Base-by-base conservation (phyloP, 2,888 invertebrate genomes). In the Ellobium chinense region DNA sequence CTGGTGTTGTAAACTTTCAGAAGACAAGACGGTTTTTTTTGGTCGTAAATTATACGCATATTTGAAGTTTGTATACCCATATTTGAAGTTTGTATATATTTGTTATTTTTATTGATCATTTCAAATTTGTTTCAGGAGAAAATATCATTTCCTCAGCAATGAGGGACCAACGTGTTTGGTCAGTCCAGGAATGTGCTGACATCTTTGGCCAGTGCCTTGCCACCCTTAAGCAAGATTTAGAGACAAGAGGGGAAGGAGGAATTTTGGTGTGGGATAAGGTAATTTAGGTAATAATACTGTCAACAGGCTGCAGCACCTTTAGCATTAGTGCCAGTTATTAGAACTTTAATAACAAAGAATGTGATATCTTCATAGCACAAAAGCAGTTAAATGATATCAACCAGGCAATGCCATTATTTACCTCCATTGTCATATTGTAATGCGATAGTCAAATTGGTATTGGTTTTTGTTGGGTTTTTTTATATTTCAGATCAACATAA, bases 181-280 rank as follows among this genome's bases (percentile, higher is more conserved):
- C 95, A 2, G 92, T 97, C 18, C 94, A 95, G 85, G 96, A 97
- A 91, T 97, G 97, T 91, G 94, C 94, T 0, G 91, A 94, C 77
- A 94, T 97, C 0, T 93, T 94, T 92, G 94, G 95, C 0, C 94
- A 95, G 0, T 95, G 96, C 84, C 93, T 97, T 62, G 93, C 94
- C 12, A 93, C 94, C 0, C 93, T 98, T 18, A 65, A 95, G 95
- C 89, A 93, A 93, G 65, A 91, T 37, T 0, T 94, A 92, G 1
- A 83, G 72, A 84, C 82, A 62, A 88, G 88, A 69, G 91, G 89
- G 54, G 92, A 93, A 1, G 95, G 94, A 1, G 96, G 96, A 88
- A 95, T 96, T 84, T 94, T 99, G 12, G 95, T 97, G 76, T 99
- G 99, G 99, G 99, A 99, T 93, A 99, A 99, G 91, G 93, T 93